Evolutionary conservation across 1,140 invertebrate genomes (phyloP).

Genomic region (Bacillus rossius): DNA sequence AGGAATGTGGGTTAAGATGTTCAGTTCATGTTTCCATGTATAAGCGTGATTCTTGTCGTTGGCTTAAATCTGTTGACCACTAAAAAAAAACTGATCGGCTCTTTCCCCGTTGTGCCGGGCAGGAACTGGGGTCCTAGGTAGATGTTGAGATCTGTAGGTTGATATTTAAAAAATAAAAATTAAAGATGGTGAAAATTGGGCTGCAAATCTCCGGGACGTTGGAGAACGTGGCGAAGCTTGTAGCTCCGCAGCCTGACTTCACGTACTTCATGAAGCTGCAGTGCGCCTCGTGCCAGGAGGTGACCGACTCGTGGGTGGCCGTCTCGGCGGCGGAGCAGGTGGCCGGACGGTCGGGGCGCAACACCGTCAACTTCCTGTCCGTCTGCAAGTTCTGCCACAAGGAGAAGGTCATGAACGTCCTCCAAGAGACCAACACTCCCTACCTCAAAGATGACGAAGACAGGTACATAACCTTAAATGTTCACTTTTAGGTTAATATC

Average conservation of each 20-base stretch:
- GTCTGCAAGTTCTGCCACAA: not conserved
- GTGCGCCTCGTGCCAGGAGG: not conserved
- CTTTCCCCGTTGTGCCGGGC: too few species aligned
- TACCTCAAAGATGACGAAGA: too few species aligned
- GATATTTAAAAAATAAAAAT: too few species aligned
- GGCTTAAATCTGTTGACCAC: too few species aligned
- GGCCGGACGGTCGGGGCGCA: not conserved
- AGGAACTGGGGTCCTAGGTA: too few species aligned
- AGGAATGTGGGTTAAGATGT: too few species aligned
- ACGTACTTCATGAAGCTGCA: not conserved
- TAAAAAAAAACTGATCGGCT: too few species aligned
- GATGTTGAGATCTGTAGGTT: too few species aligned
- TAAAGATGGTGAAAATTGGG: conserved; percentile 1
- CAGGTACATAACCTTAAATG: too few species aligned
- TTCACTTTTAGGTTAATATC: too few species aligned
- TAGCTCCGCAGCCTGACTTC: not conserved
- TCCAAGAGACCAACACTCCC: not conserved
- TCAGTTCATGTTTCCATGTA: too few species aligned
- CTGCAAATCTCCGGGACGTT: not conserved
- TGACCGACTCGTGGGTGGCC: not conserved
- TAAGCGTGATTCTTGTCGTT: too few species aligned
- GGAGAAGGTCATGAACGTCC: not conserved
- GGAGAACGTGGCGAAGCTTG: not conserved
- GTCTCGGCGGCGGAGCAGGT: not conserved
- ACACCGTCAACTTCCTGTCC: not conserved